Evolutionary conservation across 30 jellyfish, hydroid and myxozoan species (phyloP), one percentile per base, ranked within the genome.

Genomic region (Hydractinia echinata): DNA sequence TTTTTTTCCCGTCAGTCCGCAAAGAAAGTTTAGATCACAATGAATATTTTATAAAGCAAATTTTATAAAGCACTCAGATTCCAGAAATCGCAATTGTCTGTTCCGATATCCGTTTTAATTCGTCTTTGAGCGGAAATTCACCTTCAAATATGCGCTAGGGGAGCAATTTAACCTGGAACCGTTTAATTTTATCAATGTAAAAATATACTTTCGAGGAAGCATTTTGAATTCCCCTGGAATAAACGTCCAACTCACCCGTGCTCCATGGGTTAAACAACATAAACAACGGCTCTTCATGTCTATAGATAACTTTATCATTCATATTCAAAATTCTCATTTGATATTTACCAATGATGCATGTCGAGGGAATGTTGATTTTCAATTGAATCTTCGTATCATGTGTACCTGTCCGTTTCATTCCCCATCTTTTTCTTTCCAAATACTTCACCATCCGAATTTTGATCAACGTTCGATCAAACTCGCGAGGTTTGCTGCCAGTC

Each of bases 261-360:
- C 70, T 76, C 96, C 96, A 89, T 39, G 96, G 96, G 64, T 89
- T 89, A 81, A 89, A 89, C 78, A 89, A 68, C 14, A 89, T 69
- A 73, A 20, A 84, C 4, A 84, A 82, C 13, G 77, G 86, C 1
- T 83, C 84, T 14, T 85, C 85, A 19, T 55, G 83, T 19, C 76
- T 66, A 71, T 89, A 72, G 14, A 89, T 56, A 9, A 79, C 73
- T 50, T 71, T 51, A 16, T 84, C 79, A 54, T 89, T 88, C n/a
- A 81, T 81, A 61, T 82, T 81, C 67, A 83, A 85, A 50, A 89
- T 67, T 11, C 83, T 79, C 83, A 89, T 5, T n/a, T 44, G 62
- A 55, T 89, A 89, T 50, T 81, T 84, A 4, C 84, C 89, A 49
- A 84, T 89, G 56, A 89, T 66, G 60, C 91, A 77, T 51, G 81